Evolutionary conservation across 2,888 invertebrate species (phyloP), one percentile per base, ranked within the genome.

Genomic region (Lamproptera curius): DNA sequence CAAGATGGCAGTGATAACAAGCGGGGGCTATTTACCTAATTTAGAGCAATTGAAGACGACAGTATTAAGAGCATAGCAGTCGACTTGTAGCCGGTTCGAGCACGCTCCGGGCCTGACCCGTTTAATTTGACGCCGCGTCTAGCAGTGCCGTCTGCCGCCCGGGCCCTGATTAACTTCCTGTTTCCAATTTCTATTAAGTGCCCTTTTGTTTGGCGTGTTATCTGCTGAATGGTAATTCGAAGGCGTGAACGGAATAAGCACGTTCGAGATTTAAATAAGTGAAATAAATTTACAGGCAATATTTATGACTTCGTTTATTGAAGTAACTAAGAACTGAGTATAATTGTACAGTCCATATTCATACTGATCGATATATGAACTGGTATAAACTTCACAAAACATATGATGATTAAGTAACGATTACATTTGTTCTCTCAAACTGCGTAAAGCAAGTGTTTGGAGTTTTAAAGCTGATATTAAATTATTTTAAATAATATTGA

Each of bases 141-240:
- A 63, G 48, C 52, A 50, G 43, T 56, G 55, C 61, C 67, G 70
- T 70, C 75, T 76, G 75, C 71, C 72, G 70, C 72, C 56, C 58
- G 63, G 65, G 65, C 69, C 69, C 70, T 78, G 78, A 82, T 81
- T 82, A 77, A 79, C 79, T 78, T 83, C 77, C 79, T 73, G 77
- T 77, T 80, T 75, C 72, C 73, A 79, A 81, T 80, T 80, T 73
- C 73, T 79, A 75, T 77, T 77, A 75, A 76, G 73, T 68, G 70
- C 67, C 67, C 66, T 70, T 75, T 74, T 76, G 73, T 74, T 73
- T 62, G 63, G 62, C 49, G 48, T 52, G 58, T 59, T 62, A 49
- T 51, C 47, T 49, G 44, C 61, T 63, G 51, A 60, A 56, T 67
- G 64, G 61, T 58, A 54, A 61, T 63, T 60, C 56, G 59, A 56